Evolutionary conservation across 2,113 vertebrate genomes (phyloP).

Genomic region (Mus spicilegus): DNA sequence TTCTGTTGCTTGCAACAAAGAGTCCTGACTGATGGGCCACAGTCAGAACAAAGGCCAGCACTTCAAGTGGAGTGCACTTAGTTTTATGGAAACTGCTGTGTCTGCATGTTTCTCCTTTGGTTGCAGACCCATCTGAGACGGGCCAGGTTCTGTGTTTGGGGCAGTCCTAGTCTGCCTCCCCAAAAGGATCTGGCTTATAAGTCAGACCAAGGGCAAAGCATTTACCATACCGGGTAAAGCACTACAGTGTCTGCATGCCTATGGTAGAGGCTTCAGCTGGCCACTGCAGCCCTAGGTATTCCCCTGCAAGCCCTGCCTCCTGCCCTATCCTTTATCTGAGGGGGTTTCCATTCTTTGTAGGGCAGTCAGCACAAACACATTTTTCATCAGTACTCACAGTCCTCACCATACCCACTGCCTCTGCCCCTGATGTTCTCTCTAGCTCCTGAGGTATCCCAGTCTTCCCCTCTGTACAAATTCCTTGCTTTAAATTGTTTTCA

Average conservation of each 20-base stretch:
- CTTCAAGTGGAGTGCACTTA: constrained; percentile 16
- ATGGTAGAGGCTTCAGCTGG: not conserved
- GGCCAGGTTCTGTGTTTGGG: not conserved
- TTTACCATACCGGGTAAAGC: not conserved
- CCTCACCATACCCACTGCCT: not conserved
- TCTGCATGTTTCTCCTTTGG: not conserved
- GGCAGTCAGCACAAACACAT: not conserved
- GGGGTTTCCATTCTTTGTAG: not conserved
- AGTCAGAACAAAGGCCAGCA: constrained; percentile 2
- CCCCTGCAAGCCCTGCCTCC: not conserved
- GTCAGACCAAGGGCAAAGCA: not conserved
- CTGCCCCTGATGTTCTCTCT: not conserved
- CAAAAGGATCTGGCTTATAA: not conserved
- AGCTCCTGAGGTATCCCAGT: not conserved
- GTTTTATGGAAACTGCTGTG: not conserved
- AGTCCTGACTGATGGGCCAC: not conserved
- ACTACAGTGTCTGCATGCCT: not conserved
- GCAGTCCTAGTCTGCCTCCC: not conserved
- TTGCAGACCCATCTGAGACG: not conserved
- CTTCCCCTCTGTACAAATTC: not conserved
- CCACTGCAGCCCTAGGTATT: not conserved
- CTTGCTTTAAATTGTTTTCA: constrained; percentile 12
- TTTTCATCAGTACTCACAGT: not conserved
- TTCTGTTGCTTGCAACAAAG: constrained; percentile 45
- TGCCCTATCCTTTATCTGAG: not conserved